These are phyloP conservation scores for Lytechinus pictus DNA, from an alignment of 35 echinoderm and acorn worm species.

Conservation along the genomic window DNA sequence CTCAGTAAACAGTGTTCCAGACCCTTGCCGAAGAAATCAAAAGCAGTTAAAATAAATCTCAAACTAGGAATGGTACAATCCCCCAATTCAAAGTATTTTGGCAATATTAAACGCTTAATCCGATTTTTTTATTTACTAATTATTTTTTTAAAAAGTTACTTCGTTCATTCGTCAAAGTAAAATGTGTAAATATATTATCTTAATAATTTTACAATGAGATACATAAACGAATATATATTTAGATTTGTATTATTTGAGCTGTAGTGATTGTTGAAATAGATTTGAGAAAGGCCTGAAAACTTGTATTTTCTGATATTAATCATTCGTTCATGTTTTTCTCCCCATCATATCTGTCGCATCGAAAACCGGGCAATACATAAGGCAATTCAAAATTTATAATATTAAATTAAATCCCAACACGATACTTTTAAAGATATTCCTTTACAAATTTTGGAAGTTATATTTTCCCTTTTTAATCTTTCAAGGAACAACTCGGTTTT, in stretches of 20 bases:
- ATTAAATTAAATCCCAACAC: too few species aligned
- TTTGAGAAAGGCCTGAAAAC: not conserved
- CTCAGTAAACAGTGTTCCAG: not conserved
- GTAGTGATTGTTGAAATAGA: not conserved
- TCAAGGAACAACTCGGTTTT: too few species aligned
- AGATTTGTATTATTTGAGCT: not conserved
- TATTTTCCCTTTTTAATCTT: too few species aligned
- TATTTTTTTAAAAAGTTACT: too few species aligned
- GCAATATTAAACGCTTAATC: not conserved
- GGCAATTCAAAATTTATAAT: too few species aligned
- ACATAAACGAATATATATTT: not conserved
- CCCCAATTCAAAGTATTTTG: not conserved
- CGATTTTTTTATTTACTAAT: not conserved
- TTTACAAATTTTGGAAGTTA: too few species aligned
- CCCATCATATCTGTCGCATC: not conserved
- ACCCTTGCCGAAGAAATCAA: not conserved
- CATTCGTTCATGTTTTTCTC: not conserved
- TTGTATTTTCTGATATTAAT: not conserved
- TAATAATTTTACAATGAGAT: conserved; percentile 7
- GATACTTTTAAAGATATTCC: too few species aligned
- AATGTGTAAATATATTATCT: not conserved
- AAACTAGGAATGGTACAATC: not conserved
- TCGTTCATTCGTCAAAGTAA: not conserved
- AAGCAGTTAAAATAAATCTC: not conserved
- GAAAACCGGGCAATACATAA: not conserved